Evolutionary conservation across 2,113 vertebrate species (phyloP), one percentile per base, ranked within the genome.

Genomic region (Heteronetta atricapilla): DNA sequence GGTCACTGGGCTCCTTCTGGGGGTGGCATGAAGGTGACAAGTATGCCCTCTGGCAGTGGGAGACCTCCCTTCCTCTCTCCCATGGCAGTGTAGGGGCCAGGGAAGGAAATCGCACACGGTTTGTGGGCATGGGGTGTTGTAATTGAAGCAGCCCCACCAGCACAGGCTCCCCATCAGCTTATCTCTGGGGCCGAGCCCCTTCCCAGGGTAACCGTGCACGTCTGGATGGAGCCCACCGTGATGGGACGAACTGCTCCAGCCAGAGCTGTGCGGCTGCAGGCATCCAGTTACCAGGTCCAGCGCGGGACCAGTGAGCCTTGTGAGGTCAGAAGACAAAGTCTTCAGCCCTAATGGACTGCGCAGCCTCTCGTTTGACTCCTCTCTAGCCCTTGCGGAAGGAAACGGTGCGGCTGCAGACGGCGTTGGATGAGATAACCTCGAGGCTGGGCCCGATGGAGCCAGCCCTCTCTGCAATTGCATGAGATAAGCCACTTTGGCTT

Each of bases 11-110:
- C 78, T 94, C 93, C 91, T 95, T 94, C 42, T 90, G 77, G 69
- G 93, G 94, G 81, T 92, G 81, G 56, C 63, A 90, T 33, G 69
- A 86, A 82, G 73, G 66, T 87, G 66, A 92, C 69, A 95, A 96
- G 86, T 67, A 88, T 95, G 93, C 81, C 92, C 83, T 94, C 82
- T 91, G 89, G 94, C 89, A 95, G 34, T 26, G 64, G 48, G 38
- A 58, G 67, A 84, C 36, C 59, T 92, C 53, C 73, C 58, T 46
- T 89, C 46, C 52, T 86, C 60, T 19, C 87, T 85, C 42, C 76
- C 33, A 3, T 29, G 31, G 52, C 67, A 55, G 42, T 78, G 83
- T 23, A 86, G 58, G 34, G 29, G 29, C 38, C 59, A 9, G 25
- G 40, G 33, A 89, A 89, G 70, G 80, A 78, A 91, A 89, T 13